These are phyloP conservation scores for Catharus bicknelli DNA, from an alignment of 2,113 vertebrate genomes.

Conservation along the genomic window DNA sequence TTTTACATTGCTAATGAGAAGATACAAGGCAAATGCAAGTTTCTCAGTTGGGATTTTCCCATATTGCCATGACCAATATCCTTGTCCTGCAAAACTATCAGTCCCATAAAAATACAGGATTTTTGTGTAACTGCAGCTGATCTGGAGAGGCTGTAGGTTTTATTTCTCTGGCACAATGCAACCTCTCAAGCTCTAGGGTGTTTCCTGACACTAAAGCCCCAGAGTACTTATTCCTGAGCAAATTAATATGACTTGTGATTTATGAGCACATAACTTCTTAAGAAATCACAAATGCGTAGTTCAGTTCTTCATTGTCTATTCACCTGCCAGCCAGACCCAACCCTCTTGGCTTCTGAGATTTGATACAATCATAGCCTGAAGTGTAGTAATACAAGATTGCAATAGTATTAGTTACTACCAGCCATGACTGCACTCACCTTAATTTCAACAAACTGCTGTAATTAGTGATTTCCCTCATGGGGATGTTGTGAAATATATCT, in stretches of 20 bases:
- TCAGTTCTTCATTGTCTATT: background rate
- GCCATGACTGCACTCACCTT: background rate
- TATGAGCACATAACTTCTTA: background rate
- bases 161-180: background rate
- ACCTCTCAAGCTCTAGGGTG: background rate
- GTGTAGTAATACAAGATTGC: background rate
- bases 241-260: background rate
- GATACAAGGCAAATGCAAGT: background rate
- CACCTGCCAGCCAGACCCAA: background rate
- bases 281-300: background rate
- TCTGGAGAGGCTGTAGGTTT: background rate
- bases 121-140: background rate
- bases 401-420: background rate
- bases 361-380: slow-evolving; percentile 16
- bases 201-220: background rate
- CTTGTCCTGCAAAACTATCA: background rate
- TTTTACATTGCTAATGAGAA: background rate
- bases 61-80: background rate
- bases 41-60: background rate
- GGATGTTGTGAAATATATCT: slow-evolving; percentile 7
- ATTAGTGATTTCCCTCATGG: background rate
- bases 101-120: background rate
- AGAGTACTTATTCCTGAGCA: background rate
- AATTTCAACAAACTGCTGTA: slow-evolving; percentile 38
- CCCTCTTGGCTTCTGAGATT: background rate